Percentiles rank a stretch among this genome's conserved stretches.
Evolutionary conservation across 2,113 vertebrate genomes (phyloP).

Genomic region (Mola mola): DNA sequence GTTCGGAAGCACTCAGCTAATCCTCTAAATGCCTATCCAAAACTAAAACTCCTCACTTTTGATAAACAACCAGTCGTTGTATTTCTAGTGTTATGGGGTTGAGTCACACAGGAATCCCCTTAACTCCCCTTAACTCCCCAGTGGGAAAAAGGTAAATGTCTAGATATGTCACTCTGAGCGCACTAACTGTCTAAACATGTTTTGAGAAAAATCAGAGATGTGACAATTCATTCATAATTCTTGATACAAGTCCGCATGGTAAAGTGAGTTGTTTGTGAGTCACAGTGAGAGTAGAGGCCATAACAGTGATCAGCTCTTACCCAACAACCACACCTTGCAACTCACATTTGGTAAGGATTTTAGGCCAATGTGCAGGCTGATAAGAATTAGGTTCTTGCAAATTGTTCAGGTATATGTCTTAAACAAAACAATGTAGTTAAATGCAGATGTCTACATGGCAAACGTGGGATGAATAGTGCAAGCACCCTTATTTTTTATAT

Average conservation of each 20-base stretch:
- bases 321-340: too few species aligned
- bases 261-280: too few species aligned
- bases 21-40: slow-evolving; percentile 77
- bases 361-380: too few species aligned
- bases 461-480: slow-evolving; percentile 10
- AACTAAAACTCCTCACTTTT: slow-evolving; percentile 68
- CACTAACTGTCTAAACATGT: slow-evolving; percentile 58
- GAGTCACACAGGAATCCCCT: slow-evolving; percentile 63
- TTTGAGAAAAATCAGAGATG: slow-evolving; percentile 36
- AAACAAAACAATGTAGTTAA: slow-evolving; percentile 8
- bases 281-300: too few species aligned
- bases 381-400: not conserved
- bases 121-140: slow-evolving; percentile 18
- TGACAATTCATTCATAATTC: slow-evolving; percentile 42
- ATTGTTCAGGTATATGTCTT: not conserved
- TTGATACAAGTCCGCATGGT: not conserved
- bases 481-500: slow-evolving; percentile 18
- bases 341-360: too few species aligned
- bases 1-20: slow-evolving; percentile 75
- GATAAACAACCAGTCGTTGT: slow-evolving; percentile 66
- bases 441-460: slow-evolving; percentile 5
- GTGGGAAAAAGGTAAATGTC: slow-evolving; percentile 44
- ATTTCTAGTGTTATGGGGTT: slow-evolving; percentile 38
- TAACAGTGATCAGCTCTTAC: too few species aligned
- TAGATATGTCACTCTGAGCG: slow-evolving; percentile 28